phyloP scores from a whole-genome alignment of 2,888 invertebrate species.

The Aphrophora alni region DNA sequence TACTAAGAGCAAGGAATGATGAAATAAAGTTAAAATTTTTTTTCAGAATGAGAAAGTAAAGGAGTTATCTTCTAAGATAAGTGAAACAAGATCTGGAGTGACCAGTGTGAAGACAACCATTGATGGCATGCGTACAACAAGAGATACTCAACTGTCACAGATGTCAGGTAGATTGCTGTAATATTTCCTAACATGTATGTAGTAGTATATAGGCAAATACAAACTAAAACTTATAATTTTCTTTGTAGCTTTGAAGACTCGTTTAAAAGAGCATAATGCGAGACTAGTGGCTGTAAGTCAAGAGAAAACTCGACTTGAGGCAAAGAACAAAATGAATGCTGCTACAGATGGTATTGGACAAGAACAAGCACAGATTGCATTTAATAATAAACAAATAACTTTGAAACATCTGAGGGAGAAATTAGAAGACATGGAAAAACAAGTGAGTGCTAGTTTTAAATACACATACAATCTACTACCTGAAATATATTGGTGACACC shows the following conservation, averaged over 20 bases:
- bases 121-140: slow-evolving; percentile 78
- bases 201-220: not conserved
- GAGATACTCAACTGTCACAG: slow-evolving; percentile 82
- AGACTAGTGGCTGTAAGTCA: slow-evolving; percentile 80
- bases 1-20: too few relatives aligned
- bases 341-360: slow-evolving; percentile 58
- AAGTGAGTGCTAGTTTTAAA: slow-evolving; percentile 55
- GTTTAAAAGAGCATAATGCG: slow-evolving; percentile 83
- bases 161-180: slow-evolving; percentile 62
- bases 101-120: slow-evolving; percentile 94
- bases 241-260: slow-evolving; percentile 73
- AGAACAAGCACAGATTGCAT: slow-evolving; percentile 67
- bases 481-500: too few relatives aligned
- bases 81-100: slow-evolving; percentile 84
- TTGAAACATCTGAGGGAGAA: slow-evolving; percentile 73
- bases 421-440: slow-evolving; percentile 76
- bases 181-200: too few relatives aligned
- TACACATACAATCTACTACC: too few relatives aligned
- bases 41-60: slow-evolving; percentile 71
- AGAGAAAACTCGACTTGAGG: slow-evolving; percentile 81
- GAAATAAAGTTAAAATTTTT: too few relatives aligned
- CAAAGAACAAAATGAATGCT: slow-evolving; percentile 67
- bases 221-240: not conserved
- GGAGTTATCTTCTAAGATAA: slow-evolving; percentile 81
- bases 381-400: slow-evolving; percentile 74